Conservation (phyloP, 2,888 invertebrate genomes). For the Aproaerema taeniolella region DNA sequence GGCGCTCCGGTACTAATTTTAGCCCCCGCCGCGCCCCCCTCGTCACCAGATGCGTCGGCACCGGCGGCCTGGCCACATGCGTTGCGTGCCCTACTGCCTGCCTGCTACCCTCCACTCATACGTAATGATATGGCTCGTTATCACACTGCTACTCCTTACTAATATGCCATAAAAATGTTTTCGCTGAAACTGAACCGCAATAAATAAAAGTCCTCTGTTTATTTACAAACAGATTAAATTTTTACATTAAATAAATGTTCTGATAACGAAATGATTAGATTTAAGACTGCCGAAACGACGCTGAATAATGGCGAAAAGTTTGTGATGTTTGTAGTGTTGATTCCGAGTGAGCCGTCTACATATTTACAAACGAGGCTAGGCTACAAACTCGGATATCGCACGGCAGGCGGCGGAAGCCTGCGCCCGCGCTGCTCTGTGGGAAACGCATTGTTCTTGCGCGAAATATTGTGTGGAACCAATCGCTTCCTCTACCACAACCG, state of each 20-base stretch:
- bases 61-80: conserved; percentile 56
- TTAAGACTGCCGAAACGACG: neutral
- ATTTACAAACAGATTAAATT: neutral
- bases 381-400: conserved; percentile 18
- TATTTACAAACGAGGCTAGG: too few species aligned
- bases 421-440: conserved; percentile 31
- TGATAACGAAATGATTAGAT: conserved; percentile 1
- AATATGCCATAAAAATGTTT: conserved; percentile 7
- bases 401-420: conserved; percentile 24
- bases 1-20: conserved; percentile 77
- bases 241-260: too few species aligned
- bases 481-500: conserved; percentile 32
- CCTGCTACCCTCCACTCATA: conserved; percentile 52
- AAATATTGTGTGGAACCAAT: conserved; percentile 33
- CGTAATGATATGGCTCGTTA: conserved; percentile 71
- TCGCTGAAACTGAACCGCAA: neutral
- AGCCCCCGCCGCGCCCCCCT: conserved; percentile 76
- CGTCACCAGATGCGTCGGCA: conserved; percentile 67
- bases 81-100: conserved; percentile 64
- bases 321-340: too few species aligned
- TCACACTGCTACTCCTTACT: conserved; percentile 28
- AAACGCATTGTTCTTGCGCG: conserved; percentile 42
- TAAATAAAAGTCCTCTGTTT: neutral
- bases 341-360: too few species aligned
- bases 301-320: too few species aligned